Conservation (phyloP, 1,140 invertebrate genomes). For the Aphis gossypii region DNA sequence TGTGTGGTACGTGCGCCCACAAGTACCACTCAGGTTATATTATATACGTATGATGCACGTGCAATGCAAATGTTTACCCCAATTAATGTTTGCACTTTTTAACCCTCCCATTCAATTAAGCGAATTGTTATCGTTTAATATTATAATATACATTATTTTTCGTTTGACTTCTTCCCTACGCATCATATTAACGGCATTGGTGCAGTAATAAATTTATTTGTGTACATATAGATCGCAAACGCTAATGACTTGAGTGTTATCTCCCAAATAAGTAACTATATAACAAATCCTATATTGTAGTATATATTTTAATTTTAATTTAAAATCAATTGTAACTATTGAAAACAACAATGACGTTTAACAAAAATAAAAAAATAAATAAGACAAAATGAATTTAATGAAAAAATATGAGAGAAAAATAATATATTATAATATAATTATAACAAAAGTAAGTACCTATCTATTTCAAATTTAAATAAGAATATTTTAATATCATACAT, state of each 20-base stretch:
- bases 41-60: neutral
- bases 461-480: neutral
- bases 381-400: neutral
- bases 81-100: slow-evolving; percentile 32
- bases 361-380: neutral
- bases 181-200: neutral
- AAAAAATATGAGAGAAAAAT: neutral
- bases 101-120: slow-evolving; percentile 44
- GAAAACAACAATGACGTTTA: neutral
- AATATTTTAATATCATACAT: neutral
- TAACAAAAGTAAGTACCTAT: neutral
- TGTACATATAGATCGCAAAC: neutral
- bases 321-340: neutral
- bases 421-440: neutral
- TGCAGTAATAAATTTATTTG: neutral
- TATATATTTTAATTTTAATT: neutral
- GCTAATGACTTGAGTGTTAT: neutral
- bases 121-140: slow-evolving; percentile 16
- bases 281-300: neutral
- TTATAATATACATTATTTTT: slow-evolving; percentile 33
- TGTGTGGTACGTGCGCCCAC: neutral
- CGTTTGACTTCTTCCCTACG: neutral
- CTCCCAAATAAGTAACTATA: neutral
- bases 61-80: slow-evolving; percentile 18
- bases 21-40: neutral